Evolutionary conservation across 2,797 vertebrate genomes (phyloP).

Genomic region (Podarcis siculus): DNA sequence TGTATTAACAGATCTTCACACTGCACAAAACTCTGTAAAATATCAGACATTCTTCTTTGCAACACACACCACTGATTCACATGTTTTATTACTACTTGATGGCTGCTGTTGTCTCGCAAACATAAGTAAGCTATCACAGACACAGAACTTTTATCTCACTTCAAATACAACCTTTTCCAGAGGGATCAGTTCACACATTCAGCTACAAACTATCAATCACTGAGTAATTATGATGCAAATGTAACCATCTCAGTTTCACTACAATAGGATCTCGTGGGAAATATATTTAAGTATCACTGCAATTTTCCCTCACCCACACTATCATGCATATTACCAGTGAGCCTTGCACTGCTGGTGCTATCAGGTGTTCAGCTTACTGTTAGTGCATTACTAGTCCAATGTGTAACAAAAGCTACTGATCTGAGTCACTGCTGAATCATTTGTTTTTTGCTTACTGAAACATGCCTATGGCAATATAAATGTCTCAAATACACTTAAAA

Average conservation of each 20-base stretch:
- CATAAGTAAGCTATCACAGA: background rate
- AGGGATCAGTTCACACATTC: background rate
- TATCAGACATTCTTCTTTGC: background rate
- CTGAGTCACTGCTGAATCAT: background rate
- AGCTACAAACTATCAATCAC: background rate
- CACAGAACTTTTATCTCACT: background rate
- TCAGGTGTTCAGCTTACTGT: constrained; percentile 1
- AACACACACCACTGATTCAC: background rate
- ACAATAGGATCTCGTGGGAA: background rate
- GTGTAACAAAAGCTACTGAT: background rate
- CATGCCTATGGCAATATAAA: background rate
- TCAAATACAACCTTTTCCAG: background rate
- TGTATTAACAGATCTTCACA: background rate
- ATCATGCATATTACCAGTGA: background rate
- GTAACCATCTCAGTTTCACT: background rate
- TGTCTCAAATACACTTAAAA: background rate
- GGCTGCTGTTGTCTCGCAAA: background rate
- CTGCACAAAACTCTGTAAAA: background rate
- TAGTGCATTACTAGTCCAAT: background rate
- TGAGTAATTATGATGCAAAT: background rate
- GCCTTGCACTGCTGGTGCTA: background rate
- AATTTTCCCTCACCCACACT: background rate
- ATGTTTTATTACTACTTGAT: background rate
- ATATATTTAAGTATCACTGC: background rate
- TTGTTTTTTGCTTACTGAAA: constrained; percentile 16